Evolutionary conservation across 2,888 invertebrate species (phyloP).

Genomic region (Pollenia griseotomentosa): DNA sequence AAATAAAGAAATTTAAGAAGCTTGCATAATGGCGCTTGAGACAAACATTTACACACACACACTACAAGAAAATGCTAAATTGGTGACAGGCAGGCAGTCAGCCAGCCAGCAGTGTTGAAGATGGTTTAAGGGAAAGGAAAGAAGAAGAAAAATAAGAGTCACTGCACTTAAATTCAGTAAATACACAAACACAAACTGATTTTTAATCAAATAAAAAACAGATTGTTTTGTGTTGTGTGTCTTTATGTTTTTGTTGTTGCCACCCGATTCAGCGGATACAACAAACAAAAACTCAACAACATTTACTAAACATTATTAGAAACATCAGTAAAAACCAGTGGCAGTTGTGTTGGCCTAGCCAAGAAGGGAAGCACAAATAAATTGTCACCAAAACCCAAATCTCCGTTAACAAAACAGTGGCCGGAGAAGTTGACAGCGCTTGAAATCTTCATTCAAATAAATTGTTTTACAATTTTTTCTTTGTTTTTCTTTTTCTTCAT

Average conservation of each 20-base stretch:
- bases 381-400: constrained; percentile 68
- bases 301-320: constrained; percentile 11
- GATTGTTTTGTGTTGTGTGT: constrained; percentile 53
- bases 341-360: constrained; percentile 43
- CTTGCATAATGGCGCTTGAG: constrained; percentile 73
- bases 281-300: constrained; percentile 51
- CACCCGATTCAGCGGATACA: constrained; percentile 54
- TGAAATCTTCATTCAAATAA: constrained; percentile 63
- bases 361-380: constrained; percentile 55
- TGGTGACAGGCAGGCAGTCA: constrained; percentile 54
- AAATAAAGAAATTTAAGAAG: constrained; percentile 70
- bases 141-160: constrained; percentile 42
- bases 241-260: constrained; percentile 27
- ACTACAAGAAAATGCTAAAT: constrained; percentile 55
- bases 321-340: constrained; percentile 56
- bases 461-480: constrained; percentile 5
- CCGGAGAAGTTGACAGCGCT: constrained; percentile 57
- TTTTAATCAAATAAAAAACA: constrained; percentile 70
- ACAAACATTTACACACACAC: constrained; percentile 12
- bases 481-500: constrained; percentile 18
- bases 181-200: constrained; percentile 53
- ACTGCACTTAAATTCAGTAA: constrained; percentile 64
- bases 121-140: neutral
- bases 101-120: neutral
- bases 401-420: constrained; percentile 55